phyloP scores from a whole-genome alignment of 2,888 invertebrate genomes.

The Thyatira batis region DNA sequence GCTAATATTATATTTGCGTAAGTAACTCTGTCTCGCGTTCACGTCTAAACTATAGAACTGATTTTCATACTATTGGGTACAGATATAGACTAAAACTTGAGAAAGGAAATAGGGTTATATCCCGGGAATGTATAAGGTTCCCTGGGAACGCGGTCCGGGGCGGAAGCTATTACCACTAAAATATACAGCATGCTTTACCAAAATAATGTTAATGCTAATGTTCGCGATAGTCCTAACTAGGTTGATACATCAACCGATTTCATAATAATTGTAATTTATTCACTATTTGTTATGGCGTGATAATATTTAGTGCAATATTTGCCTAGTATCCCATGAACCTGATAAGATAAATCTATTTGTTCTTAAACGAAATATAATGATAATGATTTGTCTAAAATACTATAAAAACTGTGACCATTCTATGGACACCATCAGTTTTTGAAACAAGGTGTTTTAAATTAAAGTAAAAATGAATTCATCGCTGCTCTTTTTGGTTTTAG shows the following conservation, averaged over 20 bases:
- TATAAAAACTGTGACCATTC: conserved; percentile 57
- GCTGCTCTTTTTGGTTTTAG: conserved; percentile 37
- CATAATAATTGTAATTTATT: conserved; percentile 5
- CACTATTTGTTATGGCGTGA: background rate
- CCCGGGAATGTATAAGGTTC: no score
- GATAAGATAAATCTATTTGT: conserved; percentile 56
- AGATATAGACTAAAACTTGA: no score
- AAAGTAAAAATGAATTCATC: conserved; percentile 44
- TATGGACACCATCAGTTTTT: conserved; percentile 19
- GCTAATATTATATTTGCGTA: no score
- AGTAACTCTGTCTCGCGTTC: no score
- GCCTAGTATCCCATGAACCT: conserved; percentile 37
- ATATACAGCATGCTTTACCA: no score
- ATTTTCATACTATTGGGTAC: no score
- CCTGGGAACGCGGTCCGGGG: no score
- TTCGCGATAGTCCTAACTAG: background rate
- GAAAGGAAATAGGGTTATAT: no score
- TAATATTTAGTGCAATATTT: conserved; percentile 22
- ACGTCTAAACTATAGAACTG: no score
- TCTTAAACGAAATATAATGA: conserved; percentile 27
- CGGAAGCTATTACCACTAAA: no score
- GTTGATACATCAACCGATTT: conserved; percentile 6
- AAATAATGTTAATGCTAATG: no score
- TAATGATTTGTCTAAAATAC: conserved; percentile 38
- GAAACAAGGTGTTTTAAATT: conserved; percentile 8